Base-by-base conservation (phyloP, 2,113 vertebrate genomes). In the Cyanoramphus novaezelandiae region DNA sequence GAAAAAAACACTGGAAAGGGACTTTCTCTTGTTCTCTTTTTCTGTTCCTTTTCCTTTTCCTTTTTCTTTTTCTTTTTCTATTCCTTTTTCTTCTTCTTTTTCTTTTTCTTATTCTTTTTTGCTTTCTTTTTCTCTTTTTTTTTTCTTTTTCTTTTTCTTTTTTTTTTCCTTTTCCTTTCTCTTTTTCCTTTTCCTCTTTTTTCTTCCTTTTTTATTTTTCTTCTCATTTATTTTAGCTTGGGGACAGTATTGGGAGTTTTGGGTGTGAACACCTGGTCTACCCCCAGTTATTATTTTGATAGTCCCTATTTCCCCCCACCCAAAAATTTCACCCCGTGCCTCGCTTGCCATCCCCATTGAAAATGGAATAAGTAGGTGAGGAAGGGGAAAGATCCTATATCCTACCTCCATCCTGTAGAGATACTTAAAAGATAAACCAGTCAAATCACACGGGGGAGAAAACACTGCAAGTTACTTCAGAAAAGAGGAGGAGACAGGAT, bases 81-180 rank as follows among this genome's bases (percentile, higher is more conserved):
- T 17, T 43, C 13, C 4, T 10, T 39, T 17, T 39, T 39, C 17
- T 17, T 17, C 7, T 11, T 27, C 23, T 49, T 13, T 24, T 47
- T 3, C 21, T 13, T 47, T 12, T 18, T 11, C 4, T 5, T 31
- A 11, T 5, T 17, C 2, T 2, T 8, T 53, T 31, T 55, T 4
- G 6, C 15, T 43, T 14, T 43, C 11, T 43, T 43, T 43, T 43
- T 43, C 11, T 43, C 15, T 13, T 43, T 43, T 15, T 43, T 43
- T 13, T 43, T 15, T 43, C 15, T 43, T 43, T 43, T 6, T 13
- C 15, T 11, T 18, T 18, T 17, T 7, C 15, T 43, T 43, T 12
- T 13, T 6, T 43, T 43, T 44, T 44, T 44, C 43, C 17, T 44
- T 17, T 44, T 44, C 43, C 43, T 44, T 44, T 44, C 17, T 44